Conservation (phyloP, 2,113 vertebrate genomes). For the Acrocephalus arundinaceus region DNA sequence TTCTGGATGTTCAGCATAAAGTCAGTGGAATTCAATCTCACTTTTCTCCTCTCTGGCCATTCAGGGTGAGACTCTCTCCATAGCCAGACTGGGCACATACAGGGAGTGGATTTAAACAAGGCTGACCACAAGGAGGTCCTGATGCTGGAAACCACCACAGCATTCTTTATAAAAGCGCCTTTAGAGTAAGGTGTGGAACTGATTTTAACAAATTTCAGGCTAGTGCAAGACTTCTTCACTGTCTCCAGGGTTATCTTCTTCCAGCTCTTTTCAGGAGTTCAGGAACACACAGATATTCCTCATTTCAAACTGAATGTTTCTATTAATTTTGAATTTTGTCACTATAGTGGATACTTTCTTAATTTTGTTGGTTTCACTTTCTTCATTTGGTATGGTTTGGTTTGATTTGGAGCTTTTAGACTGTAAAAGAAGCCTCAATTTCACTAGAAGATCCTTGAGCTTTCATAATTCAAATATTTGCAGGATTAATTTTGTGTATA, state of each 20-base stretch:
- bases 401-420: neutral
- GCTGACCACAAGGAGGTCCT: neutral
- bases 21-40: neutral
- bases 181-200: neutral
- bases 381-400: neutral
- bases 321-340: neutral
- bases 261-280: neutral
- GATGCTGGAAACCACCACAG: neutral
- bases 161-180: neutral
- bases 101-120: neutral
- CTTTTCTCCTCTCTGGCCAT: neutral
- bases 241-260: neutral
- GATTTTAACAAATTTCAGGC: neutral
- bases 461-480: neutral
- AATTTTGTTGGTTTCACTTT: too few species aligned
- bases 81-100: fast-evolving
- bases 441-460: neutral
- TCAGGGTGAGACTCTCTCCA: neutral
- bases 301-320: neutral
- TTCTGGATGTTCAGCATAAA: neutral
- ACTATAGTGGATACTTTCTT: neutral
- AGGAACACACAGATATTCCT: neutral
- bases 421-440: neutral
- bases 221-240: neutral
- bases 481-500: neutral